phyloP scores from a whole-genome alignment of 2,797 vertebrate species.

The Dendrocincla tyrannina region DNA sequence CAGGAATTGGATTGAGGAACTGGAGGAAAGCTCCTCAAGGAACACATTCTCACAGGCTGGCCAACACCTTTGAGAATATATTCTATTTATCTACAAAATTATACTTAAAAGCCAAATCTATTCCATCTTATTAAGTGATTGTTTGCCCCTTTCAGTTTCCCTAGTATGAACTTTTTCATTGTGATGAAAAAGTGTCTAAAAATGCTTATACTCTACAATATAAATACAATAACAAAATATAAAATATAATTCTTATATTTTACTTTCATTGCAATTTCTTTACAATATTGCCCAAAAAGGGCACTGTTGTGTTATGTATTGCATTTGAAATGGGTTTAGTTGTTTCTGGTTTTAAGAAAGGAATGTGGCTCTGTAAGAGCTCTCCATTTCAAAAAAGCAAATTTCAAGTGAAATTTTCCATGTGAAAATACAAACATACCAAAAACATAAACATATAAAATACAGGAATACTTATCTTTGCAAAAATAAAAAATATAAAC shows the following conservation, averaged over 20 bases:
- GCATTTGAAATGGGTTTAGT: not conserved
- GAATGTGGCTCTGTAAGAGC: rapidly evolving
- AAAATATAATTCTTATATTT: not conserved
- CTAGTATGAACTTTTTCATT: not conserved
- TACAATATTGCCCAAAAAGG: not conserved
- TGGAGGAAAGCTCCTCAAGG: not conserved
- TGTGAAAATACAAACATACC: not conserved
- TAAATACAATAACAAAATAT: no score
- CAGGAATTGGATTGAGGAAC: not conserved
- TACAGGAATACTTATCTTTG: not conserved
- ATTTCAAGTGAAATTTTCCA: not conserved
- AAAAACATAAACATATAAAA: no score
- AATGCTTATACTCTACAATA: not conserved
- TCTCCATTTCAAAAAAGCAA: not conserved
- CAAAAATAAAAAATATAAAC: not conserved
- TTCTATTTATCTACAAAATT: not conserved
- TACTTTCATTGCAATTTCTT: not conserved
- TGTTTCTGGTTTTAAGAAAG: not conserved
- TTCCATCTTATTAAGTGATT: not conserved
- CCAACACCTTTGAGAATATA: not conserved
- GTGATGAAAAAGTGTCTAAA: not conserved
- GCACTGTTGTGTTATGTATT: not conserved
- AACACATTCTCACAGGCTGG: not conserved
- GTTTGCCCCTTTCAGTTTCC: not conserved
- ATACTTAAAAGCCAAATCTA: not conserved